Evolutionary conservation across 2,888 invertebrate species (phyloP).

Genomic region (Phlogophora meticulosa): DNA sequence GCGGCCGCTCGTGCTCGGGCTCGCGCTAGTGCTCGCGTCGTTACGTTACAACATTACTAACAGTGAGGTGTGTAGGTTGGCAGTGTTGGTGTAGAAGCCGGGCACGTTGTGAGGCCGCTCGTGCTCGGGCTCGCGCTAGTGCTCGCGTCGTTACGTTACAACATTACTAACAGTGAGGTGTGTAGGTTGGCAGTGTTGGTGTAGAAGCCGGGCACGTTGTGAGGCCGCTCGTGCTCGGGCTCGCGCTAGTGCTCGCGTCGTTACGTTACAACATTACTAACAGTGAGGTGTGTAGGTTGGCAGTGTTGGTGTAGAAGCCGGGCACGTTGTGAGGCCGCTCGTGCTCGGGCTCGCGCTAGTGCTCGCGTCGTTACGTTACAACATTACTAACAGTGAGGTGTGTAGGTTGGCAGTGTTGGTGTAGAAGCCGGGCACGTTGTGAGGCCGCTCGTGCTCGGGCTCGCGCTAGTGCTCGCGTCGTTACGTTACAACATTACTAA

Average conservation of each 20-base stretch:
- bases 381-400: slow-evolving; percentile 77
- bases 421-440: slow-evolving; percentile 88
- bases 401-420: slow-evolving; percentile 75
- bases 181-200: too few relatives aligned
- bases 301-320: slow-evolving; percentile 75
- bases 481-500: too few relatives aligned
- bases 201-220: too few relatives aligned
- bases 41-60: slow-evolving; percentile 64
- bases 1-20: neutral
- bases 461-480: slow-evolving; percentile 74
- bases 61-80: slow-evolving; percentile 77
- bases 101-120: slow-evolving; percentile 88
- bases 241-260: neutral
- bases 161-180: too few relatives aligned
- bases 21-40: neutral
- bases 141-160: too few relatives aligned
- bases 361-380: neutral
- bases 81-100: slow-evolving; percentile 83
- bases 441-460: slow-evolving; percentile 85
- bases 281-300: slow-evolving; percentile 77
- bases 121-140: slow-evolving; percentile 83
- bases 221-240: too few relatives aligned
- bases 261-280: slow-evolving; percentile 64
- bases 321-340: neutral
- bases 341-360: neutral